A percentile compares a stretch with the other conserved stretches of the same genome.
phyloP scores from a whole-genome alignment of 1,140 invertebrate genomes.

The Anthonomus grandis region DNA sequence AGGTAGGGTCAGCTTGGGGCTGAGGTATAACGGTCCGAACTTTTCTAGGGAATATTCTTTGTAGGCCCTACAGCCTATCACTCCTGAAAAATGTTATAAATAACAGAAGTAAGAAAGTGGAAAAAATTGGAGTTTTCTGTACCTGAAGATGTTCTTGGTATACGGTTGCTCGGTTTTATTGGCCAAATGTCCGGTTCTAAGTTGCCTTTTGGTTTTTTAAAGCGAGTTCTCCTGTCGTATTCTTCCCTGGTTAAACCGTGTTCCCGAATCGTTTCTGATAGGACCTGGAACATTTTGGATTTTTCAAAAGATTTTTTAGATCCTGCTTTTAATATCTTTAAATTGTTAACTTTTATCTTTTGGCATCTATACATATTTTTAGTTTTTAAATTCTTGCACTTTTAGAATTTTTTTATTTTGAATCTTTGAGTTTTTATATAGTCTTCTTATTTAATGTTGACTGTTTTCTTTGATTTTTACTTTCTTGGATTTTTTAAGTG shows the following conservation, averaged over 20 bases:
- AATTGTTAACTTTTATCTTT: background rate
- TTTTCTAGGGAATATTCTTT: slow-evolving; percentile 26
- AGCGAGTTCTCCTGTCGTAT: slow-evolving; percentile 10
- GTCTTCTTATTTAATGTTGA: too few species aligned
- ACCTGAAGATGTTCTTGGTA: slow-evolving; percentile 25
- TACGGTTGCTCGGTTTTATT: background rate
- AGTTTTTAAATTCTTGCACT: too few species aligned
- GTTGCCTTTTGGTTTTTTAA: slow-evolving; percentile 2
- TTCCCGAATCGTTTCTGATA: slow-evolving; percentile 16
- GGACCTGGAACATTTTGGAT: slow-evolving; percentile 1
- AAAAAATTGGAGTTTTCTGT: background rate
- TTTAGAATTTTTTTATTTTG: too few species aligned
- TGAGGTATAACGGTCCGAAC: slow-evolving; percentile 28
- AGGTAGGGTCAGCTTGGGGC: slow-evolving; percentile 23
- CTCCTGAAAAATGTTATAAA: slow-evolving; percentile 9
- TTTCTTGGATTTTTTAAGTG: too few species aligned
- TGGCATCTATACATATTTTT: background rate
- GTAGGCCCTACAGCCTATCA: slow-evolving; percentile 16
- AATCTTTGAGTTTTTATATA: too few species aligned
- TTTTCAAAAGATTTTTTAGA: too few species aligned
- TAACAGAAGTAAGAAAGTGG: background rate
- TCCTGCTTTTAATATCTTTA: too few species aligned
- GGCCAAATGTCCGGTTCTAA: slow-evolving; percentile 18
- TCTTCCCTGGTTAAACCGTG: slow-evolving; percentile 13
- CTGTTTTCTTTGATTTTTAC: too few species aligned